phyloP scores from a whole-genome alignment of 1,140 invertebrate genomes.

The Orchestia grillus region DNA sequence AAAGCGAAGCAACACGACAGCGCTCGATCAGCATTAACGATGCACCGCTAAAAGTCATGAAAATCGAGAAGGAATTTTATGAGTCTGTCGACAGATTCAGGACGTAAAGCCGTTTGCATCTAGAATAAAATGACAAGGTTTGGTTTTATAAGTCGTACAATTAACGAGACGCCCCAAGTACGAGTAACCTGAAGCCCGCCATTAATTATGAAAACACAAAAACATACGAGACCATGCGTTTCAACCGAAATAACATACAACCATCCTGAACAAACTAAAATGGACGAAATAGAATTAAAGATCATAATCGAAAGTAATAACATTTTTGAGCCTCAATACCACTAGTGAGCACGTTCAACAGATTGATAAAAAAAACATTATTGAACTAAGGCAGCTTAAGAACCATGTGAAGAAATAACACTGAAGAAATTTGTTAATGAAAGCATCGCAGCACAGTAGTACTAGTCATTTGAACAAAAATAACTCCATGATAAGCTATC shows the following conservation, averaged over 20 bases:
- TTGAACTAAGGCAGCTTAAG: background rate
- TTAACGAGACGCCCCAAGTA: background rate
- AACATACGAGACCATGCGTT: background rate
- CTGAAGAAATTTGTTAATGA: background rate
- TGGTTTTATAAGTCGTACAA: background rate
- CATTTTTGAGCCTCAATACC: background rate
- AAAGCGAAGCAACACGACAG: background rate
- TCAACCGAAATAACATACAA: background rate
- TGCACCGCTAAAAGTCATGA: background rate
- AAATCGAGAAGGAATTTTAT: background rate
- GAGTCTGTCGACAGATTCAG: background rate
- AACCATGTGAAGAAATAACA: background rate
- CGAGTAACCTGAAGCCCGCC: background rate
- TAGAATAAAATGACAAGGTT: background rate
- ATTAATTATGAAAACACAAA: background rate
- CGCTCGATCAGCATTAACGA: background rate
- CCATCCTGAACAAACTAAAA: background rate
- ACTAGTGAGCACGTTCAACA: background rate
- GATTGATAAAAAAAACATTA: background rate
- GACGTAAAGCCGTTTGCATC: background rate
- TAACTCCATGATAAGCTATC: background rate
- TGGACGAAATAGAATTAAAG: background rate
- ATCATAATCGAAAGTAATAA: background rate
- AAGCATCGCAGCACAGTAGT: background rate
- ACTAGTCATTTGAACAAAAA: background rate